Conservation (phyloP, 2,797 vertebrate genomes). For the Sus cebifrons region DNA sequence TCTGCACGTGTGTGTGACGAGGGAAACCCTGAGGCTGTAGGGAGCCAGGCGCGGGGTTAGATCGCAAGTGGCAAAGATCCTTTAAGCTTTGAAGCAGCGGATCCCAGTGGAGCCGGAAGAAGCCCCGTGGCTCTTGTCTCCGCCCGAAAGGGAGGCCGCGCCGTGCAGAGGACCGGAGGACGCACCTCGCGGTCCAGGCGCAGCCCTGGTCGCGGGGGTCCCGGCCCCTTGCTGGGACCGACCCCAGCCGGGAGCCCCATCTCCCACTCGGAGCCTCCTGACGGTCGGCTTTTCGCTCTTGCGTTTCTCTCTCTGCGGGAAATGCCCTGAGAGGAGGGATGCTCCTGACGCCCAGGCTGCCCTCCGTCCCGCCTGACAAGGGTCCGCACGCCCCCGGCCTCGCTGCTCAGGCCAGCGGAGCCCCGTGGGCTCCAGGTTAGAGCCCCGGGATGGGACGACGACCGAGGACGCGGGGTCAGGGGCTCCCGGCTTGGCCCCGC, state of each 20-base stretch:
- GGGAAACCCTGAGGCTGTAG: accelerated
- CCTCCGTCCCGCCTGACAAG: too few relatives aligned
- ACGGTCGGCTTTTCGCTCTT: neutral
- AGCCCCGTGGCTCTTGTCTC: neutral
- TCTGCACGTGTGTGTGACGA: accelerated
- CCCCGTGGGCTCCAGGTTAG: neutral
- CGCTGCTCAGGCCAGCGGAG: accelerated
- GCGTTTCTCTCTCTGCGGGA: neutral
- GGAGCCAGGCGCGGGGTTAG: accelerated
- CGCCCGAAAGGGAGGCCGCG: neutral
- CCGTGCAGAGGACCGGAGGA: too few relatives aligned
- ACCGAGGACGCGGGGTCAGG: accelerated
- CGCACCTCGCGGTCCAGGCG: too few relatives aligned
- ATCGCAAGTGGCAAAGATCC: neutral
- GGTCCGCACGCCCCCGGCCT: neutral
- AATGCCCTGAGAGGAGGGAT: neutral
- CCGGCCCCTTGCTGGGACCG: too few relatives aligned
- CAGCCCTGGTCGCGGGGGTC: neutral
- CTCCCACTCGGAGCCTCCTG: accelerated
- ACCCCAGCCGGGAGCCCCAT: neutral
- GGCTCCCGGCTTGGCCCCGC: accelerated
- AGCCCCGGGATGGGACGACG: too few relatives aligned
- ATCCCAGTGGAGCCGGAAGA: neutral
- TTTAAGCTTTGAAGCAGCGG: neutral
- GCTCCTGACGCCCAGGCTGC: neutral